These are phyloP conservation scores for Ptilodon capucinus DNA, from an alignment of 2,888 invertebrate genomes.

Conservation along the genomic window DNA sequence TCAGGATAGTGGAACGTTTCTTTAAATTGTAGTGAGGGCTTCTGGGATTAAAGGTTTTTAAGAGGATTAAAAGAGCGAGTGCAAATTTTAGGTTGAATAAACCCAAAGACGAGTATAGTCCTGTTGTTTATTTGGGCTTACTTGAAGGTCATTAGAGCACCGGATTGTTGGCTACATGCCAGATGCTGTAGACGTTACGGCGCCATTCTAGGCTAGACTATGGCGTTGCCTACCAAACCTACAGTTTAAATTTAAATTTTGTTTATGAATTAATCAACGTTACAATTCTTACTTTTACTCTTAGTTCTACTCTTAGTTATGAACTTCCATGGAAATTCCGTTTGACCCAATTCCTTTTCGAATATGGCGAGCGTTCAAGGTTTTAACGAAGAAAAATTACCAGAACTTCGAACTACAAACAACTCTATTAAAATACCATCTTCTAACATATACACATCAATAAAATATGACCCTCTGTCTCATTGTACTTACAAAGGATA, in stretches of 20 bases:
- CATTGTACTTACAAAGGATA: neutral
- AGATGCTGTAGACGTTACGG: slow-evolving; percentile 52
- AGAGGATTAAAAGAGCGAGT: neutral
- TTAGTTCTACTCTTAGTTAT: too few relatives aligned
- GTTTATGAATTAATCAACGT: neutral
- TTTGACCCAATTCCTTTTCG: slow-evolving; percentile 23
- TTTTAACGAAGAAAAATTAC: slow-evolving; percentile 21
- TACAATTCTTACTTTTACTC: slow-evolving; percentile 1
- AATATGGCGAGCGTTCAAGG: slow-evolving; percentile 27
- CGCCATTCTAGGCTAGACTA: slow-evolving; percentile 44
- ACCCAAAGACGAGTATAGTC: slow-evolving; percentile 13
- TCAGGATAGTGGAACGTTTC: neutral
- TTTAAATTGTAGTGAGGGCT: neutral
- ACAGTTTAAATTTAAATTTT: neutral
- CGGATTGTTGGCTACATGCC: slow-evolving; percentile 47
- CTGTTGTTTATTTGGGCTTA: slow-evolving; percentile 15
- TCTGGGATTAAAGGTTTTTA: neutral
- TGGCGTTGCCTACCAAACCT: slow-evolving; percentile 12
- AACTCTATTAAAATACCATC: slow-evolving; percentile 4
- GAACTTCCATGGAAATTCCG: slow-evolving; percentile 10
- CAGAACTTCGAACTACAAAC: slow-evolving; percentile 2
- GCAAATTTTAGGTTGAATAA: neutral
- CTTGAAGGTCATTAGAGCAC: slow-evolving; percentile 44
- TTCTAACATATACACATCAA: neutral
- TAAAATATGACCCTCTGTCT: neutral